phyloP scores from a whole-genome alignment of 1,140 invertebrate genomes.

The Cotesia typhae region DNA sequence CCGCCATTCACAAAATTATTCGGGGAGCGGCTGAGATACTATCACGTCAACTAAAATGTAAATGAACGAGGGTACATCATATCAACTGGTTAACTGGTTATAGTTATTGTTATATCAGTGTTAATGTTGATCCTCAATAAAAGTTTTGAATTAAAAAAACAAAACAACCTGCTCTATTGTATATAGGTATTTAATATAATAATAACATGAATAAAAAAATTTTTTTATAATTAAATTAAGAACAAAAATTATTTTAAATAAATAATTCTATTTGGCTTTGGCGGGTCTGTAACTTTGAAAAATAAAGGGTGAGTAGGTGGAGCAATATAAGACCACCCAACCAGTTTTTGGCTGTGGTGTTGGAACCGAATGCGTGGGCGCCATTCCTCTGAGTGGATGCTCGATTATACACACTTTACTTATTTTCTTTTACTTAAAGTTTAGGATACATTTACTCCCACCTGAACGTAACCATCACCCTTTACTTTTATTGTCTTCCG shows the following conservation, averaged over 20 bases:
- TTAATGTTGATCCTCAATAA: constrained; percentile 18
- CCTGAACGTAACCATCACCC: constrained; percentile 15
- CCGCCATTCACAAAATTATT: constrained; percentile 44
- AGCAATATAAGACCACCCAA: constrained; percentile 63
- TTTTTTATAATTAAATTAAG: no score
- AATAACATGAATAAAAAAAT: background rate
- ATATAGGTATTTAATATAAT: no score
- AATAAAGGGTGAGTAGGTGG: constrained; percentile 59
- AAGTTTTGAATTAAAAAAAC: background rate
- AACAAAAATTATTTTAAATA: no score
- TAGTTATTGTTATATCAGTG: constrained; percentile 30
- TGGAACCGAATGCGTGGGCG: constrained; percentile 65
- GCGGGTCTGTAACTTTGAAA: constrained; percentile 46
- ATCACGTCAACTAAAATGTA: constrained; percentile 24
- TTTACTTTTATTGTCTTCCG: constrained; percentile 12
- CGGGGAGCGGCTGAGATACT: constrained; percentile 40
- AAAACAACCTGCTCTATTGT: no score
- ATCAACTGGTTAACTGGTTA: background rate
- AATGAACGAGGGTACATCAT: constrained; percentile 19
- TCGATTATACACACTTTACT: no score
- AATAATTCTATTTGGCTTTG: background rate
- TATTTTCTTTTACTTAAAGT: constrained; percentile 42
- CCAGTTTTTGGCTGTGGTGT: constrained; percentile 52
- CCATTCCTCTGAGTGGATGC: constrained; percentile 53
- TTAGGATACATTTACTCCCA: constrained; percentile 11